Conservation (phyloP, 2,797 vertebrate genomes). For the Macroramphosus scolopax region DNA sequence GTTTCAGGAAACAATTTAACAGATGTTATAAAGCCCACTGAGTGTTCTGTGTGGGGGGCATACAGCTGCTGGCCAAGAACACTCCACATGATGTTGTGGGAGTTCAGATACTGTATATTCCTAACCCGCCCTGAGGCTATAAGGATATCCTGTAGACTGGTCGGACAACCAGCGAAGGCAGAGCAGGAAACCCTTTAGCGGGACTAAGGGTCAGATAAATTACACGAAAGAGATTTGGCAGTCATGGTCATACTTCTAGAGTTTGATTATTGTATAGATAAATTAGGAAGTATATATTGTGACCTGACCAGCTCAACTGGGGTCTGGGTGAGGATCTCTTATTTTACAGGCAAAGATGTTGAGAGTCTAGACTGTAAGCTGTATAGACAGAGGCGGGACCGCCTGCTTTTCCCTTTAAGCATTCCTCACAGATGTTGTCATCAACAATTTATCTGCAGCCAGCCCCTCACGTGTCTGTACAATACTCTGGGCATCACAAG, state of each 20-base stretch:
- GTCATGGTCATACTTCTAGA: neutral
- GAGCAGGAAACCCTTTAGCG: constrained; percentile 15
- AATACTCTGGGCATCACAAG: constrained; percentile 18
- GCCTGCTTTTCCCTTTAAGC: constrained; percentile 33
- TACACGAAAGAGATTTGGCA: neutral
- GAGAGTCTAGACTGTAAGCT: constrained; percentile 21
- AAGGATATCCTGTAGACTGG: constrained; percentile 35
- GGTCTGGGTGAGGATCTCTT: too few relatives aligned
- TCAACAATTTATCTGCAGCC: constrained; percentile 19
- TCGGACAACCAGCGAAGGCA: constrained; percentile 2
- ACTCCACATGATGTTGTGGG: too few relatives aligned
- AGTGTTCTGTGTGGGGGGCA: neutral
- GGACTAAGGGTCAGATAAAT: constrained; percentile 1
- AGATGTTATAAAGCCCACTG: constrained; percentile 32
- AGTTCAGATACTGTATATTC: too few relatives aligned
- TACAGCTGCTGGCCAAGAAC: too few relatives aligned
- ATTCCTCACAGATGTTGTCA: constrained; percentile 58
- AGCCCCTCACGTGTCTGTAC: constrained; percentile 35
- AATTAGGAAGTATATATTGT: too few relatives aligned
- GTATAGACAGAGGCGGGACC: constrained; percentile 18
- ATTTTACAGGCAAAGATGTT: neutral
- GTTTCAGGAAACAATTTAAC: constrained; percentile 25
- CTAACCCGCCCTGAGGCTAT: constrained; percentile 1
- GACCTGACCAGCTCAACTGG: too few relatives aligned
- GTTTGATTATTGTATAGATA: constrained; percentile 1